Base-by-base conservation (phyloP, 1,140 invertebrate genomes). In the Musca domestica region DNA sequence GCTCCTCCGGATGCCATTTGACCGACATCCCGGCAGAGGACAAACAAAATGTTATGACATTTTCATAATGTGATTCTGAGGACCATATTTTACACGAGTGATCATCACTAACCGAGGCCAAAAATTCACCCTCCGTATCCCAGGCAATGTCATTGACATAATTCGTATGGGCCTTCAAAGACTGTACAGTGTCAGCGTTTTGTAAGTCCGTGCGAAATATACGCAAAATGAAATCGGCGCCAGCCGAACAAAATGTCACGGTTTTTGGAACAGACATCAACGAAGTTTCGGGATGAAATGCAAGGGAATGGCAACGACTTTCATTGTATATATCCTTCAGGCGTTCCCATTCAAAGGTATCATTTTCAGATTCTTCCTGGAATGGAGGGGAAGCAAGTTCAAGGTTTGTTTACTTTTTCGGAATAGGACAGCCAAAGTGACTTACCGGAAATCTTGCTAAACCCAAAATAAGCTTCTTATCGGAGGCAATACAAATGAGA, bases 91-190 rank as follows among this genome's bases (percentile, higher is more conserved):
- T 86, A 75, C 90, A 92, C 0, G 89, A 90, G 49, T 88, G 86
- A 79, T 93, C 92, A 82, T 93, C 91, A 69, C 91, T 90, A 12
- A 88, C 88, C 48, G 90, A 92, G 17, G 89, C 91, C 47, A 93
- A 73, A 65, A 86, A 83, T 41, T 87, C 84, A 22, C 91, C 91
- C 54, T 87, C 86, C 7, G 87, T 86, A 73, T 92, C 89, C 84
- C 87, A 93, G 30, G 86, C 82, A 22, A 92, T 76, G 51, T 85
- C 84, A 79, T 93, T 93, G 0, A 92, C 85, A 75, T 90, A 93
- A 78, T 87, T 87, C 30, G 75, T 87, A 73, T 93, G 92, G 1
- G 88, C 78, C 2, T 49, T 52, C 19, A 81, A 27, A 34, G 41
- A 23, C 19, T 80, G 71, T 5, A 79, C 69, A 2, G 77, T 74